Base-by-base conservation (phyloP, 1,140 invertebrate species). In the Trichonephila clavipes region DNA sequence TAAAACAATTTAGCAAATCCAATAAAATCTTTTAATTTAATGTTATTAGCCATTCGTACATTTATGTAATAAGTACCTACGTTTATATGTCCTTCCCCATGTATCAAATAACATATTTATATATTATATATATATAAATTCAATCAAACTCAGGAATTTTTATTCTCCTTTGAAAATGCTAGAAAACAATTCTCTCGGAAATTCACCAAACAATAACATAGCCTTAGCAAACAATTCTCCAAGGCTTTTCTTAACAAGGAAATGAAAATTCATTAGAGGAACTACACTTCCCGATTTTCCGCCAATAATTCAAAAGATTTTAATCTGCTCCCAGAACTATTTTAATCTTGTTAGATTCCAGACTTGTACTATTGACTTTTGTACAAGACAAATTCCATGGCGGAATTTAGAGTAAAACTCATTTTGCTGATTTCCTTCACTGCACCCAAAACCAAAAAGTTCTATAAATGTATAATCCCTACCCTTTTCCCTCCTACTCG, bases 331-430 rank as follows among this genome's bases (percentile, higher is more conserved):
- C 59, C 21, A 64, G 86, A 58, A 40, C 14, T 18, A 24, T 64
- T 88, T 88, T 88, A 88, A 88, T 88, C 62, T 66, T 66, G 86
- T 88, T 88, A 88, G 86, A 88, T 18, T 28, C 62, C 61, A 62
- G 86, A 88, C 86, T 77, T 40, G n/a, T 16, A 66, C 51, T 88
- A 64, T 88, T 66, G 86, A 64, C 61, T 64, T 77, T 77, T 77
- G 24, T 18, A 40, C 28, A 77, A 77, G 72, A 77, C 72, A 77
- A 77, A 77, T 77, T 77, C 28, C 12, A 34, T 40, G 24, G 16
- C 18, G 18, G 72, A 77, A 77, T 77, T 77, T 72, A 34, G 18
- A 34, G 72, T 8, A 77, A 77, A 77, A 77, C 72, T 77, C 72
- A 77, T 77, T 34, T 77, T 16, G 28, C 72, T 77, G 72, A 77